phyloP scores from a whole-genome alignment of 1,140 invertebrate species.

The Drosophila nannoptera region DNA sequence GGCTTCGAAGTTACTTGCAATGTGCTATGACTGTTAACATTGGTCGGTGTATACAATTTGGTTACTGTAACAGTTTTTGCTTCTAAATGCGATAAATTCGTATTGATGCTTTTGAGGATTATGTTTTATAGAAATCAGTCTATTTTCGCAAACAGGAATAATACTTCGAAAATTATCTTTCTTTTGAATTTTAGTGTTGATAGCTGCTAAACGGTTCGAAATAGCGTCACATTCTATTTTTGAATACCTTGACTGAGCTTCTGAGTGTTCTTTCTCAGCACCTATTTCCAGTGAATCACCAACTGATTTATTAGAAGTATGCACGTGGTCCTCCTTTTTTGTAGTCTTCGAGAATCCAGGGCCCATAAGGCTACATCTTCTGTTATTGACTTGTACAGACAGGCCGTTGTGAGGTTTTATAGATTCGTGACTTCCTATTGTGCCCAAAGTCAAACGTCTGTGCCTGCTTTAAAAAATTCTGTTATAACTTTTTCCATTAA shows the following conservation, averaged over 20 bases:
- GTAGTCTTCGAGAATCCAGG: slow-evolving; percentile 43
- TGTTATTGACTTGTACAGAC: slow-evolving; percentile 25
- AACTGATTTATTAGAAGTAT: slow-evolving; percentile 5
- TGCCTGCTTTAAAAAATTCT: not conserved
- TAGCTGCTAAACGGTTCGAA: slow-evolving; percentile 82
- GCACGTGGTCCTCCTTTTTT: slow-evolving; percentile 69
- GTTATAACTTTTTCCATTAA: not conserved
- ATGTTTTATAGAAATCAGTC: not conserved
- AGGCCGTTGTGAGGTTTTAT: slow-evolving; percentile 3
- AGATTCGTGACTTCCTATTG: slow-evolving; percentile 13
- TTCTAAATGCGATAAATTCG: not conserved
- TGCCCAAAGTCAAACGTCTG: not conserved
- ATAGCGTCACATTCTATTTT: slow-evolving; percentile 88
- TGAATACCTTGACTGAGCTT: slow-evolving; percentile 79
- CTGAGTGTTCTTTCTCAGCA: not conserved
- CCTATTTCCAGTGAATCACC: not conserved
- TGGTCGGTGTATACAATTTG: not conserved
- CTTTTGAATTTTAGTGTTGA: not conserved
- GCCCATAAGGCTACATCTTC: slow-evolving; percentile 54
- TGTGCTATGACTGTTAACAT: slow-evolving; percentile 37
- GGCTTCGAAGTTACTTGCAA: slow-evolving; percentile 53
- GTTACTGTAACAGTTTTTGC: not conserved
- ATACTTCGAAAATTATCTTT: not conserved
- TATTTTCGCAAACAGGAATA: not conserved
- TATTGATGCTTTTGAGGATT: slow-evolving; percentile 3